Conservation (phyloP, 2,113 vertebrate genomes). For the Peromyscus californicus region DNA sequence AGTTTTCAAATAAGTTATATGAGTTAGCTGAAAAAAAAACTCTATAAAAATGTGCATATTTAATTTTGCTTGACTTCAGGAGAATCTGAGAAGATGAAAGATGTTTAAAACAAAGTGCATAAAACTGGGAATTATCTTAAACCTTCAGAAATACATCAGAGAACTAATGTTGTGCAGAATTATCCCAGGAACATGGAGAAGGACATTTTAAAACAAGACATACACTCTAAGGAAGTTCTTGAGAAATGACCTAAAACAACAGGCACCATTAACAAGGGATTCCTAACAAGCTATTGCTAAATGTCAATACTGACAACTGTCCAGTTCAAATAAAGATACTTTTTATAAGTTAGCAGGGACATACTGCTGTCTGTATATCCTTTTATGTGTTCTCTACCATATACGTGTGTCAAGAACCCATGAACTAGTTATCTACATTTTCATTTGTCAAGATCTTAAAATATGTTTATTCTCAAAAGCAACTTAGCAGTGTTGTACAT, state of each 20-base stretch:
- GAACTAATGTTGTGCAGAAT: background rate
- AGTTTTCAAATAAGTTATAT: slow-evolving; percentile 67
- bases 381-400: background rate
- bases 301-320: background rate
- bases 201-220: background rate
- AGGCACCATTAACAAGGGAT: background rate
- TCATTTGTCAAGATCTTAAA: background rate
- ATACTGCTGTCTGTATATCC: background rate
- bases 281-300: background rate
- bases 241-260: background rate
- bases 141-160: background rate
- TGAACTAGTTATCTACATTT: background rate
- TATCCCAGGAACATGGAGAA: background rate
- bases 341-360: background rate
- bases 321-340: background rate
- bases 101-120: slow-evolving; percentile 29
- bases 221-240: background rate
- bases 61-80: background rate
- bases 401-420: background rate
- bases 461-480: background rate
- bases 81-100: slow-evolving; percentile 48
- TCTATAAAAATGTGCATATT: slow-evolving; percentile 21
- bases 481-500: background rate
- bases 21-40: slow-evolving; percentile 34
- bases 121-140: slow-evolving; percentile 32